Percentiles rank a stretch among this genome's conserved stretches.
These are phyloP conservation scores for Drosophila arawakana DNA, from an alignment of 1,140 invertebrate species.

Conservation along the genomic window DNA sequence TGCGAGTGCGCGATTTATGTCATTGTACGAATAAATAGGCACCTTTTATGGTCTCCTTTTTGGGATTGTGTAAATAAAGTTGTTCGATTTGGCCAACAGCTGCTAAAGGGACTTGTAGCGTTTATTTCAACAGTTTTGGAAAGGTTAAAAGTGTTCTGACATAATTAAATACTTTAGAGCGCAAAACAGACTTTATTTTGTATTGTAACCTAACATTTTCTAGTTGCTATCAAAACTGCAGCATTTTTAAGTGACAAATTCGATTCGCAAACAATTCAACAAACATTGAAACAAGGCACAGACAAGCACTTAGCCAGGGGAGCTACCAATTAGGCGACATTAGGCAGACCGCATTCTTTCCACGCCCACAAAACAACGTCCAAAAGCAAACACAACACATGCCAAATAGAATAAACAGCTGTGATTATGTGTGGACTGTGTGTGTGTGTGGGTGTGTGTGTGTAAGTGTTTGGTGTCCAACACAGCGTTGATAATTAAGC, in stretches of 20 bases:
- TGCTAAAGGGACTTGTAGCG: constrained; percentile 3
- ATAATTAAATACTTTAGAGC: no score
- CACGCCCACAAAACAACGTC: constrained; percentile 46
- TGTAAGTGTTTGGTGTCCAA: constrained; percentile 29
- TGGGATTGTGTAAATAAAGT: constrained; percentile 59
- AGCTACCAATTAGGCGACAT: constrained; percentile 53
- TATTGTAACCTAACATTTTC: no score
- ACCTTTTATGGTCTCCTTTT: constrained; percentile 56
- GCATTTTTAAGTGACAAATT: not conserved
- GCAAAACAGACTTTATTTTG: no score
- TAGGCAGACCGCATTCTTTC: constrained; percentile 57
- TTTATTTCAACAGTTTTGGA: no score
- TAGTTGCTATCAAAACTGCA: not conserved
- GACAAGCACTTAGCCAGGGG: constrained; percentile 32
- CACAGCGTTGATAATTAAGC: constrained; percentile 58
- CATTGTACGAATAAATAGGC: constrained; percentile 47
- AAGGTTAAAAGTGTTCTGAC: no score
- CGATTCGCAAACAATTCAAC: constrained; percentile 23
- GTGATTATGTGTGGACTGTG: constrained; percentile 31
- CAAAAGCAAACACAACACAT: constrained; percentile 34
- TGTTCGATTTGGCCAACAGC: constrained; percentile 38
- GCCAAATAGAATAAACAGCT: constrained; percentile 46
- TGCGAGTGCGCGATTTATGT: constrained; percentile 73
- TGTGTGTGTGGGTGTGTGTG: constrained; percentile 28
- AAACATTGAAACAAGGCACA: constrained; percentile 24